Evolutionary conservation across 2,797 vertebrate genomes (phyloP), one percentile per base, ranked within the genome.

Genomic region (Allobates femoralis): DNA sequence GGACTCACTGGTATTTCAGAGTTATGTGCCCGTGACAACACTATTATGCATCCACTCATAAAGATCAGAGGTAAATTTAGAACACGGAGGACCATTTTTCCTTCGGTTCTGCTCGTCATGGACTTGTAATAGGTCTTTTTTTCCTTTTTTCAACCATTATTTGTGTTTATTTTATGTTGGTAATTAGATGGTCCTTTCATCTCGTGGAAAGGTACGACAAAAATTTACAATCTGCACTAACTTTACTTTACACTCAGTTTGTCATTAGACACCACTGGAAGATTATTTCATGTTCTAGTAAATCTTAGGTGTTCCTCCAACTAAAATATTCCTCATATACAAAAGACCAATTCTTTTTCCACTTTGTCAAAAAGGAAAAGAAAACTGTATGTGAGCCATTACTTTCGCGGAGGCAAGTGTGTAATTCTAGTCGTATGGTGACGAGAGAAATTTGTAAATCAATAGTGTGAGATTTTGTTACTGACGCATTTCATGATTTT

Each of bases 1-100:
- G 69, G 41, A 80, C 76, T 62, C 37, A 14, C 15, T 77, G 73
- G 73, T 64, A 84, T 78, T 83, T 75, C 26, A 64, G 34, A 53
- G 34, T 77, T 32, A 84, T 21, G 18, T 11, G 76, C 41, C 83
- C 51, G 6, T 76, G 56, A 53, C 50, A n/a, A n/a, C 32, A 14
- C 11, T 30, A 78, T 85, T n/a, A 34, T 78, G 26, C 41, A 78
- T 16, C n/a, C 2, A 3, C 55, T 55, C 51, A 41, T 73, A 55
- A 73, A 83, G 75, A 77, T 56, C 51, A 77, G 26, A 21, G 28
- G 75, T 55, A 32, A 77, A 56, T 56, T 56, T 74, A 55, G 75
- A 21, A 56, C 2, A 10, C 4, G 16, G 56, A 19, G 53, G 51
- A 55, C 74, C 50, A 11, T 77, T 76, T 53, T 30, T n/a, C 46